Evolutionary conservation across 2,888 invertebrate genomes (phyloP).

Genomic region (Zeuzera pyrina): DNA sequence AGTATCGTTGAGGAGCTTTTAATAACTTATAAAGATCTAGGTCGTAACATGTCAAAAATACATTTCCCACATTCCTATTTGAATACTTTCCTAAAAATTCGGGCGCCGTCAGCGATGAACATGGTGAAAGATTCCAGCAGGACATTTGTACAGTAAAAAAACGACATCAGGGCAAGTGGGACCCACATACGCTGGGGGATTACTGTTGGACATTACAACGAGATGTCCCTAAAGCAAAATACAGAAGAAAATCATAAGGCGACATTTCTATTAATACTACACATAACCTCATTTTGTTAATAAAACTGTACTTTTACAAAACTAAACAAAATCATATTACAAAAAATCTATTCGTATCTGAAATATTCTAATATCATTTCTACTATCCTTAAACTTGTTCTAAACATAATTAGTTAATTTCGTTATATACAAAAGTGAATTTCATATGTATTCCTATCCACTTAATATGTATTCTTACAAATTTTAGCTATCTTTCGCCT

Average conservation of each 20-base stretch:
- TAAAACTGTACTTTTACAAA: neutral
- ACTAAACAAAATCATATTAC: neutral
- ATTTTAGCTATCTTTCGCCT: no score
- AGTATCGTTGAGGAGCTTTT: slow-evolving; percentile 8
- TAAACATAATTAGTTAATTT: neutral
- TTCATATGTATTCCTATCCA: no score
- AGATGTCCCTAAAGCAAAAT: slow-evolving; percentile 2
- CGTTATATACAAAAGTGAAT: slow-evolving; percentile 1
- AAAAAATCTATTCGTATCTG: slow-evolving; percentile 1
- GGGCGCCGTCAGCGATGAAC: slow-evolving; percentile 18
- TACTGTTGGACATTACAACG: slow-evolving; percentile 2
- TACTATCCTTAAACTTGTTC: neutral
- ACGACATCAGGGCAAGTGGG: no score
- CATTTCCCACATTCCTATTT: slow-evolving; percentile 9
- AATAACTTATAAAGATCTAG: slow-evolving; percentile 7
- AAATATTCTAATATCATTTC: slow-evolving; percentile 1
- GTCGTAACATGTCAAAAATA: slow-evolving; percentile 9
- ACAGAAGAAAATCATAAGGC: slow-evolving; percentile 2
- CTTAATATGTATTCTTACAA: no score
- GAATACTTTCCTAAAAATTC: slow-evolving; percentile 9
- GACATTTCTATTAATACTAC: neutral
- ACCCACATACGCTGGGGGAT: neutral
- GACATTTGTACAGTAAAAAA: slow-evolving; percentile 13
- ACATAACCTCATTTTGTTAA: slow-evolving; percentile 1
- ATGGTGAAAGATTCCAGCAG: slow-evolving; percentile 32